Conservation (phyloP, 1,140 invertebrate species). For the Caenorhabditis latens region DNA sequence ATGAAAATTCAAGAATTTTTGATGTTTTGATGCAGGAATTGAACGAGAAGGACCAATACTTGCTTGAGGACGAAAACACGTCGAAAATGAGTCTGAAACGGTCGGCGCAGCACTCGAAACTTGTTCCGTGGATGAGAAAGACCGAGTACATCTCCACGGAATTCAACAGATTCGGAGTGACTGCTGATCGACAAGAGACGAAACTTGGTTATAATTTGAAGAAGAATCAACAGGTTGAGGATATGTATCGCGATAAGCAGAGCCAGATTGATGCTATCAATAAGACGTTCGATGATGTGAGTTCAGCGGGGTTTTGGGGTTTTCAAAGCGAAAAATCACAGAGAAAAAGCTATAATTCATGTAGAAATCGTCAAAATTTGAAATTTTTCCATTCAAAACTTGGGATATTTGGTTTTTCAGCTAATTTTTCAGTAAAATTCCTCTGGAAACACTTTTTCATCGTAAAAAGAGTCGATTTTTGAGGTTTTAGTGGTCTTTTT, state of each 20-base stretch:
- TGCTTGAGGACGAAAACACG: constrained; percentile 87
- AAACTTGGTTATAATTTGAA: constrained; percentile 95
- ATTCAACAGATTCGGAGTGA: constrained; percentile 93
- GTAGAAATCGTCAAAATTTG: too few relatives aligned
- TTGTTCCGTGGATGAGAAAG: constrained; percentile 94
- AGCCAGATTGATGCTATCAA: constrained; percentile 97
- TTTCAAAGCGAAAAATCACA: too few relatives aligned
- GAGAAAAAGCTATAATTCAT: too few relatives aligned
- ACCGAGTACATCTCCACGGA: constrained; percentile 99
- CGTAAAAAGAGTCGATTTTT: too few relatives aligned
- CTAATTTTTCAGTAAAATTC: too few relatives aligned
- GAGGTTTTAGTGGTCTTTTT: too few relatives aligned
- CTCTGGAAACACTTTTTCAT: too few relatives aligned
- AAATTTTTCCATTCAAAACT: too few relatives aligned
- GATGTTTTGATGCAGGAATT: constrained; percentile 78
- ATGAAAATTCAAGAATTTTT: constrained; percentile 61
- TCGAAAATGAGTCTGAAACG: constrained; percentile 12
- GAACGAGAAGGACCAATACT: constrained; percentile 90
- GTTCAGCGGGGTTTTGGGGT: background rate
- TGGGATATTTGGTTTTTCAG: too few relatives aligned
- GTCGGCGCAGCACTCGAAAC: constrained; percentile 84
- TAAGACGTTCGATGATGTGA: constrained; percentile 93
- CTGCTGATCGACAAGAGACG: constrained; percentile 82
- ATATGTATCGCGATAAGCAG: constrained; percentile 92
- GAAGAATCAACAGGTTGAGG: constrained; percentile 83